Base-by-base conservation (phyloP, 35 echinoderm and acorn worm species). In the Acanthaster planci region DNA sequence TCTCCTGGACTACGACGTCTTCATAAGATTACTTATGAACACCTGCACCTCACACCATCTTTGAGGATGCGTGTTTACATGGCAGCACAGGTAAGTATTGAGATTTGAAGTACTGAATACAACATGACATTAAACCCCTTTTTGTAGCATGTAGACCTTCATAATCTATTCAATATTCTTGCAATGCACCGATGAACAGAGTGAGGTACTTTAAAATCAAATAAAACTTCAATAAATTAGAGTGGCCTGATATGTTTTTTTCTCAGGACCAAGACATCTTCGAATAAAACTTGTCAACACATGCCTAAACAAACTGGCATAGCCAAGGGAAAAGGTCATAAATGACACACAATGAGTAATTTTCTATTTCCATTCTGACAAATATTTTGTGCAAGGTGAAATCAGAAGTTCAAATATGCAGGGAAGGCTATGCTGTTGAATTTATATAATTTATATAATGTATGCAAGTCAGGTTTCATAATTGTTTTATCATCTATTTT, bases 51-150 rank as follows among this genome's bases (percentile, higher is more conserved):
- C 10, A 32, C 38, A 17, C 81, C 87, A 31, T 44, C 64, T 14
- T 37, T 84, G 21, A 84, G 79, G 6, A 90, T 90, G 87, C 38
- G 50, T n/a, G 87, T 89, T 38, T 38, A 64, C 67, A 51, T 89
- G 51, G 87, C 87, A 34, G 87, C 80, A 6, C 87, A 89, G 80
- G 87, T 90, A 90, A 37, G 42, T 72, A 72, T 18, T 56, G 22
- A 56, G 16, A 1, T 18, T 18, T 3, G 16, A 56, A 56, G 16
- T 1, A 8, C 54, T 56, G 16, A 18, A 18, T 56, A 56, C 1
- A 56, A 56, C 16, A 1, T 56, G 54, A 3, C 22, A n/a, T 56
- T 15, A 56, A 56, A 56, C 16, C 54, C 54, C 22, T 56, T 56
- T 0, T 56, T 1, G 0, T 56, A 56, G 53, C 22, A 17, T 0